Base-by-base conservation (phyloP, 2,888 invertebrate genomes). In the Chrysotoxum bicinctum region DNA sequence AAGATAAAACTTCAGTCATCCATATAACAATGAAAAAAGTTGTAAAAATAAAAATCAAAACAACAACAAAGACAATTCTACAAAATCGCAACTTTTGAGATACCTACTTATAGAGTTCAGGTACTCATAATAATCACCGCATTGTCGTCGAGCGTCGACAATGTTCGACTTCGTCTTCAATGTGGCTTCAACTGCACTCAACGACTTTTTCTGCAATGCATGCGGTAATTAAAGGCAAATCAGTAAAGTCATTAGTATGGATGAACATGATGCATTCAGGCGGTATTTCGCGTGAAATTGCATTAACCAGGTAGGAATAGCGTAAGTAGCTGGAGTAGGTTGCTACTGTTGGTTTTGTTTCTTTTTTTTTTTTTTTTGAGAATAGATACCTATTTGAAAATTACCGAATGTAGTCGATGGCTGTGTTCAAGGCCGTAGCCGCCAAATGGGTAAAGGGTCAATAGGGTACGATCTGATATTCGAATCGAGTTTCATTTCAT, bases 201-300 rank as follows among this genome's bases (percentile, higher is more conserved):
- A 43, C 12, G 30, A 64, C 12, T 64, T 62, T 40, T 21, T 64
- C 30, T 70, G 52, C 45, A 43, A 70, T 30, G 14, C 35, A 48
- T 70, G 56, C 35, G 45, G 75, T 79, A 72, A 84, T 84, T 84
- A 79, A 75, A 80, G 75, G 80, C 48, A 60, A 79, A 79, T 83
- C 79, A 74, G 56, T 45, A 64, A 40, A 80, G 70, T 80, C 84
- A 84, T 84, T 84, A 84, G 75, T 84, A 84, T 80, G 75, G 66
- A 76, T 75, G 72, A 84, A 60, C 75, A 76, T 75, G 80, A 80
- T 84, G 75, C 66, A 58, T 52, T 84, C 58, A 80, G 70, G 50
- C 30, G 58, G 74, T 62, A 60, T 80, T 84, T 80, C 72, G 62
- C 75, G 72, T 52, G 52, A 75, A 66, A 45, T 19, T 19, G 16